A percentile compares a stretch with the other conserved stretches of the same genome.
Evolutionary conservation across 2,888 invertebrate genomes (phyloP).

Genomic region (Ophion ventricosus): DNA sequence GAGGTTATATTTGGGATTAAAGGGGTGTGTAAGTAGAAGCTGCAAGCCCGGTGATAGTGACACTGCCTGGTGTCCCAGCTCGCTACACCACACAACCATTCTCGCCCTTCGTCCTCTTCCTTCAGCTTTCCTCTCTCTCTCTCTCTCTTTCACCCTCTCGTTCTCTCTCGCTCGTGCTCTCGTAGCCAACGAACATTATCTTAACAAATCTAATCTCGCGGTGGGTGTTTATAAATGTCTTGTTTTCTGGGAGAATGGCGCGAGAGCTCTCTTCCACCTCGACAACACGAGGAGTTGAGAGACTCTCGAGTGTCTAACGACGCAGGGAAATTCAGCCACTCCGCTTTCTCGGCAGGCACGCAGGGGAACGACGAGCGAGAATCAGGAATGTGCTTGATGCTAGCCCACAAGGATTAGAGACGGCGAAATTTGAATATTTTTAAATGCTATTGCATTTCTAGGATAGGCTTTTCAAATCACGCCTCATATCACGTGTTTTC

Average conservation of each 20-base stretch:
- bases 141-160: constrained; percentile 26
- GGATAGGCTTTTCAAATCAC: not conserved
- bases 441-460: not conserved
- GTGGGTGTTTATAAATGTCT: constrained; percentile 83
- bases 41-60: constrained; percentile 75
- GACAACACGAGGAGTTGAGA: constrained; percentile 56
- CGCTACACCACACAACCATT: constrained; percentile 46
- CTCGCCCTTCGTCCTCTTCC: constrained; percentile 14
- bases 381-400: constrained; percentile 45
- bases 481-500: not conserved
- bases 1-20: constrained; percentile 80
- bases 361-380: constrained; percentile 34
- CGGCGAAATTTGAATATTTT: constrained; percentile 4
- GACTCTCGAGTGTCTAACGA: constrained; percentile 56
- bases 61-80: constrained; percentile 72
- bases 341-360: constrained; percentile 19
- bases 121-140: constrained; percentile 38
- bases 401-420: not conserved
- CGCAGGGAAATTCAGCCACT: constrained; percentile 46
- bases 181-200: constrained; percentile 77
- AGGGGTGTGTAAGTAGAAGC: constrained; percentile 74
- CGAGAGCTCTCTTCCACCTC: constrained; percentile 55
- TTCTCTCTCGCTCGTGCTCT: constrained; percentile 42
- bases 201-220: constrained; percentile 83
- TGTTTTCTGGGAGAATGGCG: constrained; percentile 79